Percentiles rank a stretch among this genome's conserved stretches.
These are phyloP conservation scores for Acanthopleura granulata DNA, from an alignment of 2,888 invertebrate species.

Conservation along the genomic window DNA sequence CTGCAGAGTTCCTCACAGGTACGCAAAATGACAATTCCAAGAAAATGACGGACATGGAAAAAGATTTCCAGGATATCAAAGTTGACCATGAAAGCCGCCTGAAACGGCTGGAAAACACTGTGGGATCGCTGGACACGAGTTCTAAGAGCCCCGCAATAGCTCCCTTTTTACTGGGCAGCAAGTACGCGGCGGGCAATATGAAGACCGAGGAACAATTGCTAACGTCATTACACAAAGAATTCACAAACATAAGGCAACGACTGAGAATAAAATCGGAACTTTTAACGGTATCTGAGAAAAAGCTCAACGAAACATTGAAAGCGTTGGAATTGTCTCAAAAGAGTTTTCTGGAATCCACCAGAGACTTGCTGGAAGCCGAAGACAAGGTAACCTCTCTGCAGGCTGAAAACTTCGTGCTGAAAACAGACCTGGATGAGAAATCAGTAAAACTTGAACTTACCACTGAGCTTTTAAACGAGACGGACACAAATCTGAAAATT, in stretches of 20 bases:
- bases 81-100: slow-evolving; percentile 44
- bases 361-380: slow-evolving; percentile 46
- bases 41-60: slow-evolving; percentile 37
- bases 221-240: slow-evolving; percentile 44
- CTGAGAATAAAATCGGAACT: slow-evolving; percentile 41
- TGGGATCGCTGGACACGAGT: slow-evolving; percentile 17
- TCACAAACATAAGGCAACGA: slow-evolving; percentile 40
- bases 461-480: slow-evolving; percentile 27
- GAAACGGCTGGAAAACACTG: slow-evolving; percentile 41
- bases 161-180: background rate
- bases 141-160: background rate
- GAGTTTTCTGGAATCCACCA: slow-evolving; percentile 40
- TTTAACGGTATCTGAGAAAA: slow-evolving; percentile 41
- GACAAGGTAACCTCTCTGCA: slow-evolving; percentile 43
- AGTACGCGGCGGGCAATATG: background rate
- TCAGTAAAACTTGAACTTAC: slow-evolving; percentile 38
- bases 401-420: slow-evolving; percentile 50
- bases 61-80: slow-evolving; percentile 42
- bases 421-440: slow-evolving; percentile 54
- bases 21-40: slow-evolving; percentile 30
- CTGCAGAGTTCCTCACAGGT: slow-evolving; percentile 9
- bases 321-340: slow-evolving; percentile 44
- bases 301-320: slow-evolving; percentile 47
- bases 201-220: slow-evolving; percentile 36
- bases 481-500: slow-evolving; percentile 26